Conservation (phyloP, 2,888 invertebrate genomes). For the Tubulanus polymorphus region DNA sequence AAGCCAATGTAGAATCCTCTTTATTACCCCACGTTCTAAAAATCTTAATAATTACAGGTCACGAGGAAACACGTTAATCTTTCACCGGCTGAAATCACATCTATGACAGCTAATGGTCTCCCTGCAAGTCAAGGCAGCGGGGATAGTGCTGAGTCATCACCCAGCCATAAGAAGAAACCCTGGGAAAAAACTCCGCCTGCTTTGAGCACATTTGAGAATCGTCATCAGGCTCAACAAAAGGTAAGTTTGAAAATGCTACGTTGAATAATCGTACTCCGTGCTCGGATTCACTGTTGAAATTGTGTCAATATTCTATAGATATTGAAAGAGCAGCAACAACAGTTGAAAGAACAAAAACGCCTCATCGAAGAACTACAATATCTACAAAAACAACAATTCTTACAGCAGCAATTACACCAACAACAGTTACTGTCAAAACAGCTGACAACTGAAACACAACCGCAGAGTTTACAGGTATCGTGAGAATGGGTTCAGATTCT, state of each 20-base stretch:
- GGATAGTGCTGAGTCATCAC: slow-evolving; percentile 17
- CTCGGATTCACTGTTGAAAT: too few species aligned
- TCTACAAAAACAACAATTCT: slow-evolving; percentile 26
- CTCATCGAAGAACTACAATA: slow-evolving; percentile 43
- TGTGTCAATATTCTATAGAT: too few species aligned
- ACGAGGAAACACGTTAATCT: slow-evolving; percentile 35
- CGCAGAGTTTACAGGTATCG: too few species aligned
- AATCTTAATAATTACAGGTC: too few species aligned
- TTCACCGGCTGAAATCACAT: slow-evolving; percentile 31
- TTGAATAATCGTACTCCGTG: too few species aligned
- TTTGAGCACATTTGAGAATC: slow-evolving; percentile 38
- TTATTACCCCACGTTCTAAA: too few species aligned
- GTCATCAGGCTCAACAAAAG: slow-evolving; percentile 48
- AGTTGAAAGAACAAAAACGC: slow-evolving; percentile 39
- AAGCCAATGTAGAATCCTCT: too few species aligned
- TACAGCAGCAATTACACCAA: slow-evolving; percentile 26
- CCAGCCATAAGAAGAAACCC: slow-evolving; percentile 32
- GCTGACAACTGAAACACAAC: too few species aligned
- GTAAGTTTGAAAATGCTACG: too few species aligned
- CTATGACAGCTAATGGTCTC: too few species aligned
- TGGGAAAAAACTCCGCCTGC: slow-evolving; percentile 36
- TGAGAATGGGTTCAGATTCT: too few species aligned
- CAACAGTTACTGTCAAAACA: too few species aligned
- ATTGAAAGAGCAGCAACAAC: slow-evolving; percentile 41
- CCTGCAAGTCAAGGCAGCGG: slow-evolving; percentile 22